Conservation (phyloP, 2,797 vertebrate genomes). For the Anabacerthia variegaticeps region DNA sequence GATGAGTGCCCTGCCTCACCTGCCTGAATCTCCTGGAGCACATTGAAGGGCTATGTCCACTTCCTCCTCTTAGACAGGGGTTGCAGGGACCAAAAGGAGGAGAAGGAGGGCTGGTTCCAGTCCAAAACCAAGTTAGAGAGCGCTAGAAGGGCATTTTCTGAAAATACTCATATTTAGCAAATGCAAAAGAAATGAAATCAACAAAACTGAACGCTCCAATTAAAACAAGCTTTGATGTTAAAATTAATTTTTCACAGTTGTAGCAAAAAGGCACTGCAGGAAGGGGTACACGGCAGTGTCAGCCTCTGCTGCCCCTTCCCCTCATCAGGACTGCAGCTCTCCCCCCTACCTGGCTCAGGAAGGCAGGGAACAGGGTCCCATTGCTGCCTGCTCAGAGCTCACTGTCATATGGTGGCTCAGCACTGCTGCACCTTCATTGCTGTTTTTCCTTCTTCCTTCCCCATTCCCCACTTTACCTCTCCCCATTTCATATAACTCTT, state of each 20-base stretch:
- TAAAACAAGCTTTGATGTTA: slow-evolving; percentile 4
- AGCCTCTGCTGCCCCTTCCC: background rate
- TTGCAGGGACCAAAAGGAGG: background rate
- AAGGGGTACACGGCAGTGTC: background rate
- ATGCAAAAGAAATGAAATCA: background rate
- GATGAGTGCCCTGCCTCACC: background rate
- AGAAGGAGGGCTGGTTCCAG: background rate
- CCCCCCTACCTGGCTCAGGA: background rate
- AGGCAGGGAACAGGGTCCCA: background rate
- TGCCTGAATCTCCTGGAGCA: background rate
- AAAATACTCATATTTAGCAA: background rate
- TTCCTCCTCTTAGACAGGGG: background rate
- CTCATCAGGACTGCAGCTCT: background rate
- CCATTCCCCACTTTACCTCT: background rate
- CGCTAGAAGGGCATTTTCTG: background rate
- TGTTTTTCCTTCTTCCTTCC: background rate
- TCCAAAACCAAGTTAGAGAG: background rate
- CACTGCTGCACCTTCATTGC: background rate
- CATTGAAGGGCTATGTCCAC: background rate
- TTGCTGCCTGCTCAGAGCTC: background rate
- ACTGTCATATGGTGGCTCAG: rapidly evolving
- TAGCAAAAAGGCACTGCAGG: background rate
- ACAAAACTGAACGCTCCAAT: slow-evolving; percentile 16
- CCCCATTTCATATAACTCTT: background rate
- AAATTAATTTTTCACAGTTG: background rate